Evolutionary conservation across 2,113 vertebrate species (phyloP).

Genomic region (Eulemur rufifrons): DNA sequence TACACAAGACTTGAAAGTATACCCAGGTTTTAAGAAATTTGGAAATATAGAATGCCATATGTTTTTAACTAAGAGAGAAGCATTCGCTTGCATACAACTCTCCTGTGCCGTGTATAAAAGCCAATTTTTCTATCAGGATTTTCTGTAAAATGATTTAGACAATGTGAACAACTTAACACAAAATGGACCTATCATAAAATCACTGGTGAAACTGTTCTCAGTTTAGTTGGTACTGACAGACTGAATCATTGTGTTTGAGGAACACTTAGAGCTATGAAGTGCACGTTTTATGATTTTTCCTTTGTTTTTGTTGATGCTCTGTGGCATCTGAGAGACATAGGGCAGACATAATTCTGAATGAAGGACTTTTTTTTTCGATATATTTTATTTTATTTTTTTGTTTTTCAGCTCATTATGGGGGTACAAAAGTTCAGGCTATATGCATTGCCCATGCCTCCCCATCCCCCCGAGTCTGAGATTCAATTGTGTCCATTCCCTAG

Average conservation of each 20-base stretch:
- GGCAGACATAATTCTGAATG: not conserved
- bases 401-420: too few species aligned
- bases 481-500: too few species aligned
- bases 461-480: too few species aligned
- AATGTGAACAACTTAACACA: not conserved
- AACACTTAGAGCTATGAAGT: not conserved
- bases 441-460: too few species aligned
- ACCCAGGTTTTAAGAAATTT: not conserved
- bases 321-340: not conserved
- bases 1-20: not conserved
- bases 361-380: not conserved
- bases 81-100: not conserved
- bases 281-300: not conserved
- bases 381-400: too few species aligned
- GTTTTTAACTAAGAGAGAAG: slow-evolving; percentile 22
- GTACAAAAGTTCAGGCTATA: too few species aligned
- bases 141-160: slow-evolving; percentile 12
- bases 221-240: not conserved
- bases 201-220: not conserved
- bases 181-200: not conserved
- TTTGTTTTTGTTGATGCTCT: not conserved
- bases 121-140: not conserved
- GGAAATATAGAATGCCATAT: not conserved
- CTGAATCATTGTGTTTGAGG: not conserved
- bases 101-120: not conserved